These are phyloP conservation scores for Andrena marginata DNA, from an alignment of 2,888 invertebrate species.

Conservation along the genomic window DNA sequence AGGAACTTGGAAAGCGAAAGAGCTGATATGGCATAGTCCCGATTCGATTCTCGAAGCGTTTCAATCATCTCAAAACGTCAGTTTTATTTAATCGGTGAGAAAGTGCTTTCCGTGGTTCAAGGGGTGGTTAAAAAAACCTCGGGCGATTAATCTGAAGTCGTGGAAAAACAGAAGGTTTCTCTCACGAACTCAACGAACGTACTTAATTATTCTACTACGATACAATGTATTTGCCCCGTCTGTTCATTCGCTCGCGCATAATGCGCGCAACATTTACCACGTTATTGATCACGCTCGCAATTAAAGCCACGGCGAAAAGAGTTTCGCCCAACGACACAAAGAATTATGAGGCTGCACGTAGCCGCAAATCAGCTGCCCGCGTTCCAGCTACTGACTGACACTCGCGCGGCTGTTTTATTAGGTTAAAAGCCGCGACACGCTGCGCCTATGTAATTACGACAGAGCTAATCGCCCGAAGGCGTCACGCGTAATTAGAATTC, in stretches of 20 bases:
- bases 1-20: slow-evolving; percentile 6
- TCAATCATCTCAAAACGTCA: not conserved
- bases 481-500: slow-evolving; percentile 72
- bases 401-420: slow-evolving; percentile 68
- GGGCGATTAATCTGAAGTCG: not conserved
- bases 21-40: slow-evolving; percentile 4
- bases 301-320: slow-evolving; percentile 40
- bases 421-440: slow-evolving; percentile 62
- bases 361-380: slow-evolving; percentile 40
- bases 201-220: slow-evolving; percentile 7
- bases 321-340: slow-evolving; percentile 29
- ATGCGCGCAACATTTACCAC: not conserved
- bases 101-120: not conserved
- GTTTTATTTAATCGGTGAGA: too few species aligned
- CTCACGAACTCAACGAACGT: slow-evolving; percentile 7
- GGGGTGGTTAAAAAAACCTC: not conserved
- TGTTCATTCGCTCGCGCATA: not conserved
- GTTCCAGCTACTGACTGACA: slow-evolving; percentile 42
- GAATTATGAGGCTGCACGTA: slow-evolving; percentile 31
- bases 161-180: not conserved
- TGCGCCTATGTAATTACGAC: slow-evolving; percentile 68
- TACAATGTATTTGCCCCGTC: not conserved
- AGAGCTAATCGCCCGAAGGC: slow-evolving; percentile 70
- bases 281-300: slow-evolving; percentile 40
- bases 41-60: not conserved